A percentile compares a stretch with the other conserved stretches of the same genome.
These are phyloP conservation scores for Parotia lawesii DNA, from an alignment of 2,113 vertebrate species.

Conservation along the genomic window DNA sequence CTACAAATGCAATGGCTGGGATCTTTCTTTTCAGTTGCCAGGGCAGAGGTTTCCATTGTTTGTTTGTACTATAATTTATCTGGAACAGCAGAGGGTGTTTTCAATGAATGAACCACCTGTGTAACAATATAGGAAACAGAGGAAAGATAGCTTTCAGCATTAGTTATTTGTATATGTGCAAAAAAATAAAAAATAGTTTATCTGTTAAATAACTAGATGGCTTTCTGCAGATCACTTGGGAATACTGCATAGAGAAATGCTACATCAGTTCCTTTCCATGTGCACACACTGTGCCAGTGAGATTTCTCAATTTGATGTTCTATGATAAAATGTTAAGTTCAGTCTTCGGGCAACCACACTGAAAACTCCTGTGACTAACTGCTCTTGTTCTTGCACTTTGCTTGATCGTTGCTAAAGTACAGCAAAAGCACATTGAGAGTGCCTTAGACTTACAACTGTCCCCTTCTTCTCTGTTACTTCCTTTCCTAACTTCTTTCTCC, in stretches of 20 bases:
- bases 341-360: neutral
- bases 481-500: neutral
- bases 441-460: neutral
- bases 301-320: neutral
- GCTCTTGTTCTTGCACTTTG: neutral
- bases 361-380: neutral
- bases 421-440: neutral
- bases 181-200: neutral
- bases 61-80: constrained; percentile 62
- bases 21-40: constrained; percentile 17
- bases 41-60: constrained; percentile 58
- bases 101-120: constrained; percentile 63
- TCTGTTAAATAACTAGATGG: neutral
- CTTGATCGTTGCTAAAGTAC: neutral
- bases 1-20: neutral
- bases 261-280: neutral
- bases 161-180: neutral
- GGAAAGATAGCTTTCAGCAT: constrained; percentile 44
- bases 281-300: neutral
- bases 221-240: neutral
- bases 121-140: constrained; percentile 30
- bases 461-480: neutral
- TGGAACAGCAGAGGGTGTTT: constrained; percentile 53
- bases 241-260: neutral
- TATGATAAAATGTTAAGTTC: neutral